Conservation (phyloP, 1,140 invertebrate genomes). For the Ooceraea biroi region DNA sequence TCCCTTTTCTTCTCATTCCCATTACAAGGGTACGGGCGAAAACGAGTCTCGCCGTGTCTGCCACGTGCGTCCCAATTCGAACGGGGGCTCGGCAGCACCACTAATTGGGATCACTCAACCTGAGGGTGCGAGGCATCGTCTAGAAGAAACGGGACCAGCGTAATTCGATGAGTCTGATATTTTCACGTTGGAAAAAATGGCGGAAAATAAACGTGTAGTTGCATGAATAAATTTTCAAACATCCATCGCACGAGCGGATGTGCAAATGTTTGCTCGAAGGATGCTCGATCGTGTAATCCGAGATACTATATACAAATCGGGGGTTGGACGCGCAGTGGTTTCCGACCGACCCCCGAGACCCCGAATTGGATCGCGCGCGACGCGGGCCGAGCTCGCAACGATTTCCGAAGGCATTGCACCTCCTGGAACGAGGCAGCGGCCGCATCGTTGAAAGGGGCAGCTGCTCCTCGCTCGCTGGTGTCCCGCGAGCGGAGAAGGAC, state of each 20-base stretch:
- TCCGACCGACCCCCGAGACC: background rate
- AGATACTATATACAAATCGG: no score
- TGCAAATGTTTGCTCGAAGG: no score
- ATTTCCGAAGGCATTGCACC: conserved; percentile 54
- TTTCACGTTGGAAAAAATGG: background rate
- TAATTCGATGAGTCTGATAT: background rate
- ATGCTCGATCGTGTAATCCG: no score
- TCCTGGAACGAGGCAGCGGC: background rate
- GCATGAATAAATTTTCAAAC: background rate
- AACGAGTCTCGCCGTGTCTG: background rate
- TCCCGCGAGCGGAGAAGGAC: conserved; percentile 49
- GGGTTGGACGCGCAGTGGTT: no score
- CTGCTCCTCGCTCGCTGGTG: background rate
- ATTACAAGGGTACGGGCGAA: background rate
- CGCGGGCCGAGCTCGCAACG: conserved; percentile 18
- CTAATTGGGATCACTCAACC: conserved; percentile 40
- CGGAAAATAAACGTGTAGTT: background rate
- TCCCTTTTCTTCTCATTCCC: background rate
- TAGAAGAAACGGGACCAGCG: background rate
- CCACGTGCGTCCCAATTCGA: conserved; percentile 5
- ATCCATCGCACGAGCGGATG: no score
- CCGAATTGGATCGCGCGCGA: background rate
- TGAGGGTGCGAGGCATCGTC: background rate
- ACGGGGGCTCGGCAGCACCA: conserved; percentile 3
- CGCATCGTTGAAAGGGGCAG: conserved; percentile 18